Base-by-base conservation (phyloP, 92 coral and sea anemone genomes). In the Zoanthus sansibaricus region DNA sequence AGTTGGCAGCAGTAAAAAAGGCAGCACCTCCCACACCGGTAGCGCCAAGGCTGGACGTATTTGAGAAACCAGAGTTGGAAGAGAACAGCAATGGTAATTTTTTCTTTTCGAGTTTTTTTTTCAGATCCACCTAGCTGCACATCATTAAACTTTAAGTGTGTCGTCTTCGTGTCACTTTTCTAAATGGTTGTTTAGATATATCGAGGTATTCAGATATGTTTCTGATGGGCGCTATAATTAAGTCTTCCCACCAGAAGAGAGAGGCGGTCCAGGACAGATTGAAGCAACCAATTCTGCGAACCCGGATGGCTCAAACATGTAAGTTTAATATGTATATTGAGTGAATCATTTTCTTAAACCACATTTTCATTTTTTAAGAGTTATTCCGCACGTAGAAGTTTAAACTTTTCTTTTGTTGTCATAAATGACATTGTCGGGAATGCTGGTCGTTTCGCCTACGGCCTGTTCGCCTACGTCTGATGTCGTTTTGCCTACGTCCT, bases 181-280 rank as follows among this genome's bases (percentile, higher is more conserved):
- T 49, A 76, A 77, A 61, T 75, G 73, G 72, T 86, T 64, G 69
- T 82, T 75, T 66, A 85, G 46, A 86, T 70, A 68, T 64, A 71
- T 89, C 84, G 92, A 77, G 42, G 87, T 86, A 73, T 74, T 37
- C 55, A 90, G 90, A 88, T 90, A 78, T 86, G 77, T 88, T 87
- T 95, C 98, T 94, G 91, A 97, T 95, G 95, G 98, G 92, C 94
- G 94, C 92, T 97, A 87, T 97, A 84, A 94, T 97, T 97, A 97
- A 97, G 99, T 97, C 94, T 93, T 93, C 94, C 99, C 99, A 93
- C 95, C 96, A 97, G 99, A 97, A 88, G 98, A 91, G 67, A 76
- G 82, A 56, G 88, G 74, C 51, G 69, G 82, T 18, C 86, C 87
- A 44, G 91, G 92, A 76, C 68, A 17, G 51, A 75, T 84, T 76